These are phyloP conservation scores for Echinometra lucunter DNA, from an alignment of 53 echinoderm and acorn worm species.

Conservation along the genomic window DNA sequence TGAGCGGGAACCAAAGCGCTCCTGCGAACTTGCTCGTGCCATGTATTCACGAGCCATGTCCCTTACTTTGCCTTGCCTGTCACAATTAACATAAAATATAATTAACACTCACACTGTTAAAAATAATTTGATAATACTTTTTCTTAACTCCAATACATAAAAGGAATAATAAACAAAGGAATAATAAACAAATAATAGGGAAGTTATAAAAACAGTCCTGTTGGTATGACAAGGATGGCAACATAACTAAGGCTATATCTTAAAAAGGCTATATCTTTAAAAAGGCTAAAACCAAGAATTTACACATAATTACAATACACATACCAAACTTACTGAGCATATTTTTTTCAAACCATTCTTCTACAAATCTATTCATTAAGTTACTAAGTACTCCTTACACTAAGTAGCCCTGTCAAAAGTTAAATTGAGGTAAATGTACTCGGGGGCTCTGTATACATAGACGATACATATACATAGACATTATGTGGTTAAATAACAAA, in stretches of 20 bases:
- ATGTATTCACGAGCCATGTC: conserved; percentile 67
- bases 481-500: too few relatives aligned
- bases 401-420: too few relatives aligned
- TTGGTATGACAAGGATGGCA: not conserved
- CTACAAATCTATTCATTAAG: too few relatives aligned
- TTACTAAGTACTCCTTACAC: too few relatives aligned
- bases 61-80: conserved; percentile 44
- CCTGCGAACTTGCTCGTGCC: conserved; percentile 16
- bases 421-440: too few relatives aligned
- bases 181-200: too few relatives aligned
- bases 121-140: not conserved
- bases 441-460: too few relatives aligned
- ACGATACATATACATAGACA: too few relatives aligned
- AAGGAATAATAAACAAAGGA: not conserved
- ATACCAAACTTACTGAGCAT: not conserved
- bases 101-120: not conserved
- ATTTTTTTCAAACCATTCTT: not conserved
- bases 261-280: not conserved
- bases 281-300: not conserved
- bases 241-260: too few relatives aligned
- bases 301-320: not conserved
- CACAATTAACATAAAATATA: not conserved
- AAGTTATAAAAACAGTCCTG: too few relatives aligned
- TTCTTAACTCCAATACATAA: not conserved
- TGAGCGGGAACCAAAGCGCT: conserved; percentile 21